Base-by-base conservation (phyloP, 2,113 vertebrate genomes). In the Choloepus hoffmanni region DNA sequence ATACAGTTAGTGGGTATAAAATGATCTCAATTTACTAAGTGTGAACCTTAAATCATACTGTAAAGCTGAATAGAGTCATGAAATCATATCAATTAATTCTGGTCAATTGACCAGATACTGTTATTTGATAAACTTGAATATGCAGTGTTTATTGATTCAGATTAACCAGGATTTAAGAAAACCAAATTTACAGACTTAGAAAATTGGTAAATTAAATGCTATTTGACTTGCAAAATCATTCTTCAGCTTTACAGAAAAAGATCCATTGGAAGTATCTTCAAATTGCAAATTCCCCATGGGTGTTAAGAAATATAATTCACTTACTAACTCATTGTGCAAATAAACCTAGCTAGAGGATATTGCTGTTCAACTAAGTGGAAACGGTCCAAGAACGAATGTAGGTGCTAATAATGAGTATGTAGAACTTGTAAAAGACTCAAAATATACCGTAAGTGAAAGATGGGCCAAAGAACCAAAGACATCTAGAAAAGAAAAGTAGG, bases 1-100 rank as follows among this genome's bases (percentile, higher is more conserved):
- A 6, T 15, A 15, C 26, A 18, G 50, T 7, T 65, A 63, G 74
- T 77, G 7, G 89, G 81, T 84, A 65, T 55, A 89, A 85, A 95
- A 93, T 96, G 96, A 98, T 76, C 94, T 98, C 96, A 74, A 96
- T 96, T 97, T 94, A 92, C 94, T 97, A 83, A 97, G 53, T 87
- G 91, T 83, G 60, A 60, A 65, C 58, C 65, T 95, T 94, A 96
- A 98, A 86, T 95, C 83, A 96, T 45, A 62, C 86, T 48, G 63
- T 13, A 87, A 68, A 82, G 88, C 16, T 19, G 40, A 45, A 45
- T 65, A 78, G 21, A 12, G 67, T 72, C 50, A 28, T 76, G 73
- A 83, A 85, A 94, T 89, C 89, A 91, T 45, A 67, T 89, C 58
- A 33, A 7, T 94, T 93, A 82, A 63, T 92, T 92, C 67, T 82